Percentiles rank a stretch among this genome's conserved stretches.
These are phyloP conservation scores for Melanocharis versteri DNA, from an alignment of 2,113 vertebrate genomes.

Conservation along the genomic window DNA sequence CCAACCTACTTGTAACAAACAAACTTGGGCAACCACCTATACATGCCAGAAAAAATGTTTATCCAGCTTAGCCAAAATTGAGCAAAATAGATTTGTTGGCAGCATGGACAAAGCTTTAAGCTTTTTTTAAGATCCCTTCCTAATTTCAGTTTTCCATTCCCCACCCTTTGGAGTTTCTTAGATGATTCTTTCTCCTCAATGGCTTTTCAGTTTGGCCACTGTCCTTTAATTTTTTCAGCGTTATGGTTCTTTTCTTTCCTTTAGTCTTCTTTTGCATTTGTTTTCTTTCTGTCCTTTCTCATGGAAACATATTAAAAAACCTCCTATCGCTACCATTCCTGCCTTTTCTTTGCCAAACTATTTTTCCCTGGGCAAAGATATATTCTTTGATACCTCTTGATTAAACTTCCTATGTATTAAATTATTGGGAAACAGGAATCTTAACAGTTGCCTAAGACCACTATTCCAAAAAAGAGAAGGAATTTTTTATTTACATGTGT, in stretches of 20 bases:
- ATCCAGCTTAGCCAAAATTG: neutral
- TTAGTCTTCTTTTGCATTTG: neutral
- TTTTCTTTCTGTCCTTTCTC: neutral
- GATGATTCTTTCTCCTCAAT: neutral
- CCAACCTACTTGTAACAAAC: constrained; percentile 21
- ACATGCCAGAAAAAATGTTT: constrained; percentile 56
- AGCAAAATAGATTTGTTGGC: constrained; percentile 44
- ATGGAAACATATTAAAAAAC: neutral
- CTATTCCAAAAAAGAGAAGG: neutral
- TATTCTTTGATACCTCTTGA: neutral
- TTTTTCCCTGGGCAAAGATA: neutral
- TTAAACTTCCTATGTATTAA: neutral
- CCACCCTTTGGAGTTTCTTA: neutral
- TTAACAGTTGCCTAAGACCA: neutral
- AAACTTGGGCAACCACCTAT: constrained; percentile 16
- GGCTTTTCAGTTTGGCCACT: neutral
- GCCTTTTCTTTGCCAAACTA: neutral
- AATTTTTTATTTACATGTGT: neutral
- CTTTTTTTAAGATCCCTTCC: neutral
- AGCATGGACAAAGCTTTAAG: constrained; percentile 4
- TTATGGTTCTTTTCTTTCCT: neutral
- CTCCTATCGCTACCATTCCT: neutral
- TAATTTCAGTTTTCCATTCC: constrained; percentile 35
- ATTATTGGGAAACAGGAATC: neutral
- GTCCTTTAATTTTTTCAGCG: neutral